Evolutionary conservation across 1,140 invertebrate genomes (phyloP).

Genomic region (Charaxes varanes): DNA sequence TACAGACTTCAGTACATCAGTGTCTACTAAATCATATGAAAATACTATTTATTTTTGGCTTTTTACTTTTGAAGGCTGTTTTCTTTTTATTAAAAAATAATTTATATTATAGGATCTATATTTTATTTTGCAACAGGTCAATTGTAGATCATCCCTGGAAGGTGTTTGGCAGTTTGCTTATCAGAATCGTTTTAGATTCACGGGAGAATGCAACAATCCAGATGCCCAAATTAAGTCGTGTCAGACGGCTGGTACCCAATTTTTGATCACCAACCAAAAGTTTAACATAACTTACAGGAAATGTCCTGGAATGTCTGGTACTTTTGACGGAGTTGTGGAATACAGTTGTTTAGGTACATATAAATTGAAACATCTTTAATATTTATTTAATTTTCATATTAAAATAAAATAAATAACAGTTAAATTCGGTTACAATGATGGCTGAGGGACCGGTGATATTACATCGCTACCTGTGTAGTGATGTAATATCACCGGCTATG

Average conservation of each 20-base stretch:
- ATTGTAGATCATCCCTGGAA: slow-evolving; percentile 93
- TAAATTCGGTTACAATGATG: too few species aligned
- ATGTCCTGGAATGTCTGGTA: slow-evolving; percentile 87
- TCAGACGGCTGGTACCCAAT: slow-evolving; percentile 95
- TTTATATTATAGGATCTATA: too few species aligned
- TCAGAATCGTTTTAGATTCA: slow-evolving; percentile 92
- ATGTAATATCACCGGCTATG: too few species aligned
- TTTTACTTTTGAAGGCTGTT: too few species aligned
- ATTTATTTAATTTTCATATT: too few species aligned
- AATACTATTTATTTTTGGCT: too few species aligned
- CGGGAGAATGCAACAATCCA: slow-evolving; percentile 90
- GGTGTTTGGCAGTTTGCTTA: slow-evolving; percentile 97
- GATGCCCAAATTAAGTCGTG: slow-evolving; percentile 94
- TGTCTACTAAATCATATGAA: too few species aligned
- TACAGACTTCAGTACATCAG: too few species aligned
- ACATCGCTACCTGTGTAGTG: too few species aligned
- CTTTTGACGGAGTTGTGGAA: slow-evolving; percentile 93
- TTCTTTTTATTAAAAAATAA: too few species aligned
- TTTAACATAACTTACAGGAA: slow-evolving; percentile 96
- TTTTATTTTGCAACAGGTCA: slow-evolving; percentile 73
- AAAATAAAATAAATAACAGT: too few species aligned
- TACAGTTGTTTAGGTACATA: slow-evolving; percentile 92
- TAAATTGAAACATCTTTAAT: slow-evolving; percentile 10
- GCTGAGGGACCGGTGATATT: too few species aligned
- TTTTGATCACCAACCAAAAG: slow-evolving; percentile 97